Conservation (phyloP, 1,140 invertebrate species). For the Nomia melanderi region DNA sequence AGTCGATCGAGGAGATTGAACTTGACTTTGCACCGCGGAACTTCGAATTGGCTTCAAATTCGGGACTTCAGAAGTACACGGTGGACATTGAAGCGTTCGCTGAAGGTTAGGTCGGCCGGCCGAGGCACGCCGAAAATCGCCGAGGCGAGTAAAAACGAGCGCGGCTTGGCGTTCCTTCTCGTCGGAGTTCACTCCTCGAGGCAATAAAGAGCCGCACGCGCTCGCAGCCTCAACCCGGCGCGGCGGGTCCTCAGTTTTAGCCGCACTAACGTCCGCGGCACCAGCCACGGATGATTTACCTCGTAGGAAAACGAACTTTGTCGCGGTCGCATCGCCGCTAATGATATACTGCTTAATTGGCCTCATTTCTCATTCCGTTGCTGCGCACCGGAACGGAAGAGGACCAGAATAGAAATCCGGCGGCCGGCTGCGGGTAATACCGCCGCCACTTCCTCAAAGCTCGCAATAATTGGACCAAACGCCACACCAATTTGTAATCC, state of each 20-base stretch:
- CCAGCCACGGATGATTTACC: slow-evolving; percentile 74
- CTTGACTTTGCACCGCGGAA: too few species aligned
- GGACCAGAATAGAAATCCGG: slow-evolving; percentile 69
- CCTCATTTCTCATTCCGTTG: slow-evolving; percentile 75
- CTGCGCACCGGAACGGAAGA: slow-evolving; percentile 55
- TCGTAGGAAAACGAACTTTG: slow-evolving; percentile 70
- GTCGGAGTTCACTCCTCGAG: background rate
- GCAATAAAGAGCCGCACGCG: background rate
- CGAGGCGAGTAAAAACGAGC: background rate
- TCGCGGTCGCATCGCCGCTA: slow-evolving; percentile 70
- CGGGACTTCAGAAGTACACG: too few species aligned
- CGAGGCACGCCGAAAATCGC: background rate
- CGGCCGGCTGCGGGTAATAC: background rate
- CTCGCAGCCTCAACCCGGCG: slow-evolving; percentile 1
- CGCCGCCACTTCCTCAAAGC: slow-evolving; percentile 40
- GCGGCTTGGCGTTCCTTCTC: background rate
- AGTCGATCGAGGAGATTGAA: too few species aligned
- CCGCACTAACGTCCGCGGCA: too few species aligned
- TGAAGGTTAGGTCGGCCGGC: background rate
- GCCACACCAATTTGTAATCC: slow-evolving; percentile 30
- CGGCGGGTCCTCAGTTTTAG: slow-evolving; percentile 24
- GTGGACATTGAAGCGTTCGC: too few species aligned
- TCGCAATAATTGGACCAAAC: slow-evolving; percentile 41
- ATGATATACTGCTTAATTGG: slow-evolving; percentile 79
- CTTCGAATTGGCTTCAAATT: too few species aligned